Evolutionary conservation across 2,113 vertebrate genomes (phyloP).

Genomic region (Fregetta grallaria): DNA sequence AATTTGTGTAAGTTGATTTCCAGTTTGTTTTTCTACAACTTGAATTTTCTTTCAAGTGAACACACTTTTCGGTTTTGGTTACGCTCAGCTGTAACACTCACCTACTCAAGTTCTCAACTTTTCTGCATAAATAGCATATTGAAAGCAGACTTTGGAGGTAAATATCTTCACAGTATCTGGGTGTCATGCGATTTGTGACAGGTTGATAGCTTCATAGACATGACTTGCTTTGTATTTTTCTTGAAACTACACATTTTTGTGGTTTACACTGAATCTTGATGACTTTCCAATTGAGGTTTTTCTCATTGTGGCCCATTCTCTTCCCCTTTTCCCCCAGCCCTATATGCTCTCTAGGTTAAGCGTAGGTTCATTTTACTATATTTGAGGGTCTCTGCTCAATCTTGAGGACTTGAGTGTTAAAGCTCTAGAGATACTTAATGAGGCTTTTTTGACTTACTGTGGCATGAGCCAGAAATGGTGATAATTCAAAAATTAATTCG

Average conservation of each 20-base stretch:
- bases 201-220: not conserved
- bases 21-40: not conserved
- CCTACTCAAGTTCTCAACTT: conserved; percentile 13
- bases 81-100: not conserved
- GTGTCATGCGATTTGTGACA: not conserved
- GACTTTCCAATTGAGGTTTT: not conserved
- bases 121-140: not conserved
- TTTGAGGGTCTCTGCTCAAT: not conserved
- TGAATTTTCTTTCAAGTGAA: not conserved
- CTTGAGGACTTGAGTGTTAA: not conserved
- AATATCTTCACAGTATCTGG: not conserved
- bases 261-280: not conserved
- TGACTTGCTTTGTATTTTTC: not conserved
- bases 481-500: not conserved
- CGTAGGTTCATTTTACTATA: not conserved
- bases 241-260: not conserved
- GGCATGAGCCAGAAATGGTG: not conserved
- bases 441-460: not conserved
- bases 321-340: not conserved
- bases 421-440: not conserved
- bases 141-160: not conserved
- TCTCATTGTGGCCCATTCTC: not conserved
- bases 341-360: not conserved
- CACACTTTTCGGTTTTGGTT: not conserved
- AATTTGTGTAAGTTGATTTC: not conserved